Percentiles rank a stretch among this genome's conserved stretches.
Evolutionary conservation across 2,797 vertebrate species (phyloP).

Genomic region (Eospalax fontanierii): DNA sequence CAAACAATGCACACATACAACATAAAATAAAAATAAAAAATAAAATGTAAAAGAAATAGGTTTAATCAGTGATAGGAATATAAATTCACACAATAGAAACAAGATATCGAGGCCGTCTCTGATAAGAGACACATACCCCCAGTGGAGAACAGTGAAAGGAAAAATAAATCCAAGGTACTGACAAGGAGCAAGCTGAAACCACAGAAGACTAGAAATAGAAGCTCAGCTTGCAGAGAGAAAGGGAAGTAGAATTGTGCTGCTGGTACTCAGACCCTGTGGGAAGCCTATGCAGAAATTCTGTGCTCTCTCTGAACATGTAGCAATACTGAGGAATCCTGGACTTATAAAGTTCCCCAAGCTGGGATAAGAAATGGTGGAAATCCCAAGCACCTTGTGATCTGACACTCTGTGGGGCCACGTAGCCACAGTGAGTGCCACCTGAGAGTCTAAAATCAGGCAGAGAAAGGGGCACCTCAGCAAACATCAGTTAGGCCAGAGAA

Average conservation of each 20-base stretch:
- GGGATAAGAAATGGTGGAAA: not conserved
- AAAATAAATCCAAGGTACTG: not conserved
- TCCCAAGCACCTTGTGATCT: not conserved
- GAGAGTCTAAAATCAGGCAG: not conserved
- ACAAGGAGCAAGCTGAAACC: not conserved
- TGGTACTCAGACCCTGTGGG: not conserved
- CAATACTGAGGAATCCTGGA: not conserved
- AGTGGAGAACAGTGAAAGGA: not conserved
- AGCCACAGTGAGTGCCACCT: not conserved
- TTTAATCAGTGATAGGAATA: not conserved
- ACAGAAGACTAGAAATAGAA: not conserved
- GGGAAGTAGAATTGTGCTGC: not conserved
- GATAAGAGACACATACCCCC: not conserved
- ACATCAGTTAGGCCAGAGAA: not conserved
- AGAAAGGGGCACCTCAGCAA: too few relatives aligned
- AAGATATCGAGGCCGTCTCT: not conserved
- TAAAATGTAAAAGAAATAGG: too few relatives aligned
- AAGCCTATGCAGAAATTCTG: not conserved
- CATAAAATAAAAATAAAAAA: too few relatives aligned
- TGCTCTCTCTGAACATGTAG: not conserved
- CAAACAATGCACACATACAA: too few relatives aligned
- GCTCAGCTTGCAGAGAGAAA: not conserved
- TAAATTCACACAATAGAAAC: not conserved
- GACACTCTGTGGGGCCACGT: rapidly evolving
- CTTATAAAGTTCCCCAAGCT: not conserved